These are phyloP conservation scores for Tapirus terrestris DNA, from an alignment of 2,113 vertebrate genomes.

Conservation along the genomic window DNA sequence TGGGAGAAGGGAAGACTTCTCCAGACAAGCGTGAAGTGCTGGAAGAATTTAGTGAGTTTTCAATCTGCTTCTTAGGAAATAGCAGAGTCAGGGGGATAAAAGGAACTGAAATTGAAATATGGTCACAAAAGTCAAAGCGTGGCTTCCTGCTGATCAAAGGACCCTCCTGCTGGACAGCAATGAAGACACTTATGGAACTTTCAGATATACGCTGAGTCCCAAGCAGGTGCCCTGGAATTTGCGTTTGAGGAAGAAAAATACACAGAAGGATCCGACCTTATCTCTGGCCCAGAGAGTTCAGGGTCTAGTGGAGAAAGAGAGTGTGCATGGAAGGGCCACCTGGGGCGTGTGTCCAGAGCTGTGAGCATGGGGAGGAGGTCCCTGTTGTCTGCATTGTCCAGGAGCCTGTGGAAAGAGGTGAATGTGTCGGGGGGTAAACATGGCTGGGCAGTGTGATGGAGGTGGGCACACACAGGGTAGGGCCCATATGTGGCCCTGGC, in stretches of 20 bases:
- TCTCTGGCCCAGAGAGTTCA: background rate
- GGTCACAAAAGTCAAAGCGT: background rate
- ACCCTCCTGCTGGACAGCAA: background rate
- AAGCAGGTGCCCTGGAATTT: background rate
- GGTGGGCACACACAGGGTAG: too few species aligned
- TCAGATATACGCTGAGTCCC: too few species aligned
- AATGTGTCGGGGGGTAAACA: accelerated
- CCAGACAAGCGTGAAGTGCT: too few species aligned
- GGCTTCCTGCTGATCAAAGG: background rate
- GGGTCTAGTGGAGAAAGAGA: too few species aligned
- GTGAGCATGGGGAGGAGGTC: too few species aligned
- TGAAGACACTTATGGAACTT: accelerated
- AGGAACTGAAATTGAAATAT: background rate
- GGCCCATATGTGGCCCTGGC: accelerated
- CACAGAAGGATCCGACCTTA: background rate
- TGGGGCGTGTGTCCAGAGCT: background rate
- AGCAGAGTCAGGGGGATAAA: background rate
- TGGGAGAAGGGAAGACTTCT: background rate
- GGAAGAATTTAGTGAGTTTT: background rate
- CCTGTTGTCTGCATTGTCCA: accelerated
- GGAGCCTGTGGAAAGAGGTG: background rate
- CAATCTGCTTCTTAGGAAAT: background rate
- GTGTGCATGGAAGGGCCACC: background rate
- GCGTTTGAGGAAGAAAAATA: background rate
- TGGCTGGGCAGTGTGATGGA: background rate